phyloP scores from a whole-genome alignment of 2,888 invertebrate genomes.

The Drosophila anceps region DNA sequence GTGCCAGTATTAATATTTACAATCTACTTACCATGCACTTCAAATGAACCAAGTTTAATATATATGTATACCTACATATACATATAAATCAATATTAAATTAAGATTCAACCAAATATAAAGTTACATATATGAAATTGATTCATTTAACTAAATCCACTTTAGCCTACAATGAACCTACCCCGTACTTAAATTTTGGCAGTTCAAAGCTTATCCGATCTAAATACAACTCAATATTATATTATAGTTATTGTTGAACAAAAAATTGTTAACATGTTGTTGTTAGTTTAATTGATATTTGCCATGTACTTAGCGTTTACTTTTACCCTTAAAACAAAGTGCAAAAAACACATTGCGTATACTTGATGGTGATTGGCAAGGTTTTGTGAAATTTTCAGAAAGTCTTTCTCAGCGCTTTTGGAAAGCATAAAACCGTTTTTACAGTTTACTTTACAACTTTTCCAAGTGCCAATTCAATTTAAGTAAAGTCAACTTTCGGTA shows the following conservation, averaged over 20 bases:
- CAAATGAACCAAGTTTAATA: no score
- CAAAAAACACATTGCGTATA: slow-evolving; percentile 40
- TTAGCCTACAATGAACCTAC: not conserved
- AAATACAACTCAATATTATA: not conserved
- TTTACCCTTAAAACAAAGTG: not conserved
- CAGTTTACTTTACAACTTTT: slow-evolving; percentile 33
- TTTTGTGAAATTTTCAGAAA: slow-evolving; percentile 28
- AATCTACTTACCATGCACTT: not conserved
- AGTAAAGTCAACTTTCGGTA: slow-evolving; percentile 20
- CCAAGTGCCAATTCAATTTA: slow-evolving; percentile 49
- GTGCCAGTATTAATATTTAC: no score
- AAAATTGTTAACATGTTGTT: not conserved
- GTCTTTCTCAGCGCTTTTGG: slow-evolving; percentile 2
- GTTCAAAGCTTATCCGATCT: not conserved
- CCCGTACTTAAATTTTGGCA: not conserved
- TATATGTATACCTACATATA: no score
- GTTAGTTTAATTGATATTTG: not conserved
- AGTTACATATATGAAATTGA: no score
- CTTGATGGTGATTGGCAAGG: slow-evolving; percentile 36
- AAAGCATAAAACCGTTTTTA: slow-evolving; percentile 27
- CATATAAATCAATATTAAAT: no score
- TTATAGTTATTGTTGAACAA: not conserved
- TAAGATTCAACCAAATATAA: no score
- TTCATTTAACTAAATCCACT: no score
- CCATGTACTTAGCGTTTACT: not conserved